A percentile compares a stretch with the other conserved stretches of the same genome.
Evolutionary conservation across 2,797 vertebrate genomes (phyloP).

Genomic region (Tangara arthus): DNA sequence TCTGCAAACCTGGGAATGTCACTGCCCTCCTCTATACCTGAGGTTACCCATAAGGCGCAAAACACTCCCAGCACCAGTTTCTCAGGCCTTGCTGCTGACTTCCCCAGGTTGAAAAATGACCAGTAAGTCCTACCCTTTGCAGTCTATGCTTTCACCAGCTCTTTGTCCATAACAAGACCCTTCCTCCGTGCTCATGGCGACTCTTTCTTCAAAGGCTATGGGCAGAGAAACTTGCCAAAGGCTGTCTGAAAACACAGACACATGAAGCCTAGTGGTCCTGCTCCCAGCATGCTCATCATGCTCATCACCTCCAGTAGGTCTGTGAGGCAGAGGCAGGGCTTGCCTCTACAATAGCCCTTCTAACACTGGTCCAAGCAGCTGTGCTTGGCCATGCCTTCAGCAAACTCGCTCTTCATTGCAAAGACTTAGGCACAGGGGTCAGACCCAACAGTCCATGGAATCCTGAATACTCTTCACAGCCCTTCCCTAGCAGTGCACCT

Average conservation of each 20-base stretch:
- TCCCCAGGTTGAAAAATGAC: neutral
- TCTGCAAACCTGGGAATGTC: neutral
- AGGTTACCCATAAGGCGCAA: neutral
- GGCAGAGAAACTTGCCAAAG: neutral
- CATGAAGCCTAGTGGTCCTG: neutral
- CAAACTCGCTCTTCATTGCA: neutral
- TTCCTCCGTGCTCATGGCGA: accelerated
- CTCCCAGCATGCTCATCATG: neutral
- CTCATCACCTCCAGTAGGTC: neutral
- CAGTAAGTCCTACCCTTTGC: neutral
- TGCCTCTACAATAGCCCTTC: neutral
- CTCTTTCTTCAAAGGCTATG: neutral
- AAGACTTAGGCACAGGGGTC: neutral
- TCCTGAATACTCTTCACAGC: neutral
- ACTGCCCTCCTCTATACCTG: neutral
- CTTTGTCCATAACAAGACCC: neutral
- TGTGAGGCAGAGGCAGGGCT: accelerated
- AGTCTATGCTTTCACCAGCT: neutral
- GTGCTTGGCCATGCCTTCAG: neutral
- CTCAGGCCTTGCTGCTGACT: neutral
- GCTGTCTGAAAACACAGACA: neutral
- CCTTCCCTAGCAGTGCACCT: accelerated
- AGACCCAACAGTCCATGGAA: neutral
- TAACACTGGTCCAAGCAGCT: neutral
- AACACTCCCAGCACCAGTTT: neutral